Percentiles rank a stretch among this genome's conserved stretches.
Conservation (phyloP, 2,888 invertebrate species). For the Amitus sp. region DNA sequence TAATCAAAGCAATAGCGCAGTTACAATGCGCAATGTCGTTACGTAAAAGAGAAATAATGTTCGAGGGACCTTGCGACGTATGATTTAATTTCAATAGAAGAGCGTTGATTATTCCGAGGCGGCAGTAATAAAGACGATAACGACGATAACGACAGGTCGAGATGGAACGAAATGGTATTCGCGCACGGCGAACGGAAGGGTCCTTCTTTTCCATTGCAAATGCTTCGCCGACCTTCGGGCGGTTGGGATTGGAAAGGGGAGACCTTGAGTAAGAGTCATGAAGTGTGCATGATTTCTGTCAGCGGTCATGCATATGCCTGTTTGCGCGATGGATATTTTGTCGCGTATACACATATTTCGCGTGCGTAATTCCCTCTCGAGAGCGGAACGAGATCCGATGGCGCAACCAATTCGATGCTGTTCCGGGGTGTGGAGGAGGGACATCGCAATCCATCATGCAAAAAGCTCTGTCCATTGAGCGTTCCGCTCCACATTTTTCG, state of each 20-base stretch:
- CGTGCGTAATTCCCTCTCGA: conserved; percentile 45
- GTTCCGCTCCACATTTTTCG: too few relatives aligned
- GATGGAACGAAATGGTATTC: conserved; percentile 50
- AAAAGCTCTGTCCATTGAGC: too few relatives aligned
- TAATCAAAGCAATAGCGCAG: too few relatives aligned
- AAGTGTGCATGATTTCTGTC: conserved; percentile 50
- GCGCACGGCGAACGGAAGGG: too few relatives aligned
- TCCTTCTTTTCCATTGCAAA: conserved; percentile 34
- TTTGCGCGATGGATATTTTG: conserved; percentile 37
- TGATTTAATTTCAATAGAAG: conserved; percentile 26
- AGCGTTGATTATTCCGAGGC: conserved; percentile 13
- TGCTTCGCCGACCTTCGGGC: conserved; percentile 53
- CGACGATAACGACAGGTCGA: conserved; percentile 36
- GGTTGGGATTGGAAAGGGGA: conserved; percentile 58
- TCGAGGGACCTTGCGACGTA: background rate
- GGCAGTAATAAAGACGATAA: conserved; percentile 33
- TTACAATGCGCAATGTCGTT: background rate
- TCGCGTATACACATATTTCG: conserved; percentile 23
- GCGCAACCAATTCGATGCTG: conserved; percentile 46
- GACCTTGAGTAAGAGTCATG: conserved; percentile 62
- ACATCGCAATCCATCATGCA: too few relatives aligned
- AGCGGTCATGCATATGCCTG: conserved; percentile 38
- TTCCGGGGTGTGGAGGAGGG: conserved; percentile 28
- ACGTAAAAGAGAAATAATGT: background rate
- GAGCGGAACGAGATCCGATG: conserved; percentile 28